These are phyloP conservation scores for Anthonomus grandis DNA, from an alignment of 1,140 invertebrate species.

Conservation along the genomic window DNA sequence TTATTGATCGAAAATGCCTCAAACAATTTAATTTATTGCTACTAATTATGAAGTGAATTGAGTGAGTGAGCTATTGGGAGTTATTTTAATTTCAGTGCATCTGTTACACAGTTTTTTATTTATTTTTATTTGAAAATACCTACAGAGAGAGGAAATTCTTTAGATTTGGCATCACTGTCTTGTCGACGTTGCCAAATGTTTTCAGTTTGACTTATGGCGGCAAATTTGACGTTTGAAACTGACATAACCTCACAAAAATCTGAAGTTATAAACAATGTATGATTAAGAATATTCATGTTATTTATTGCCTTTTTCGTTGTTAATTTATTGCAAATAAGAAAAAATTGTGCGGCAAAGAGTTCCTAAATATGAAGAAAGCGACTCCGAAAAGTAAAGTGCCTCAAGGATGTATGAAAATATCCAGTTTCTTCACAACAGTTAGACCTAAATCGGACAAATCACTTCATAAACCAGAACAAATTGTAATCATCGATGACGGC, in stretches of 20 bases:
- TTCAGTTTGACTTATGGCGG: neutral
- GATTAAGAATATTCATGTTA: constrained; percentile 1
- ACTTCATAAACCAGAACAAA: neutral
- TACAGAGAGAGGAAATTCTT: no score
- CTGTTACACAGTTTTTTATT: no score
- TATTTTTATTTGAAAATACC: no score
- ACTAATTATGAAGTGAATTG: no score
- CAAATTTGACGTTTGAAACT: constrained; percentile 4
- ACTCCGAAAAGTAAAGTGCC: neutral
- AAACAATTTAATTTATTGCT: no score
- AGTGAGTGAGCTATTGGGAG: no score
- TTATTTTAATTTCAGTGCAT: no score
- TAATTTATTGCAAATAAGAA: no score
- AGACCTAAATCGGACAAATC: neutral
- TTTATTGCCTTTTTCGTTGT: no score
- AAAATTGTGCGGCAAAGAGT: no score
- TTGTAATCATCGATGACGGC: neutral
- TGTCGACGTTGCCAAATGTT: neutral
- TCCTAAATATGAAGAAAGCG: neutral
- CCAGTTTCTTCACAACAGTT: constrained; percentile 15
- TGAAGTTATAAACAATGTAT: neutral
- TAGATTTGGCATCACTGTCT: no score
- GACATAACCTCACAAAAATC: constrained; percentile 1
- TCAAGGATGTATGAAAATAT: constrained; percentile 15
- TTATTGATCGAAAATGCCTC: no score